Evolutionary conservation across 2,888 invertebrate genomes (phyloP).

Genomic region (Baccha elongata): DNA sequence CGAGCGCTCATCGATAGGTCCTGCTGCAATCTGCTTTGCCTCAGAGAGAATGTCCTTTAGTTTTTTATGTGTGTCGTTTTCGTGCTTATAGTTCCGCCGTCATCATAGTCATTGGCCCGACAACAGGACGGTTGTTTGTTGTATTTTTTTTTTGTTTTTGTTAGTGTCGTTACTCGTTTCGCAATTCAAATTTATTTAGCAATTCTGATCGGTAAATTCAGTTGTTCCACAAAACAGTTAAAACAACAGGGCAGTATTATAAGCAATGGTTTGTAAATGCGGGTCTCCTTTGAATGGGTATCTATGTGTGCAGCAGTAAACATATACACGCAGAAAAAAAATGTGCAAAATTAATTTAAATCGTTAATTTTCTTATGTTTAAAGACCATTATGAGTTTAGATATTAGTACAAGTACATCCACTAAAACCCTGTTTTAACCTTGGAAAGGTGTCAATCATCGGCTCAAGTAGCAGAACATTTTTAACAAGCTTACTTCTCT

Average conservation of each 20-base stretch:
- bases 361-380: too few species aligned
- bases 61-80: conserved; percentile 11
- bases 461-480: too few species aligned
- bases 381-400: too few species aligned
- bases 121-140: conserved; percentile 36
- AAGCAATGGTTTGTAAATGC: conserved; percentile 4
- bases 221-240: conserved; percentile 53
- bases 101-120: neutral
- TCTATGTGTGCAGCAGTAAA: too few species aligned
- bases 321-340: too few species aligned
- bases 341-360: too few species aligned
- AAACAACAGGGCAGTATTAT: conserved; percentile 26
- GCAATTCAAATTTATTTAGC: conserved; percentile 71
- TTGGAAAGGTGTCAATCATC: too few species aligned
- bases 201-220: conserved; percentile 71
- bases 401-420: too few species aligned
- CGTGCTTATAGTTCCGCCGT: conserved; percentile 1
- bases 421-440: too few species aligned
- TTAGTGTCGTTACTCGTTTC: conserved; percentile 55
- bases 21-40: neutral
- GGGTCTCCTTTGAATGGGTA: neutral
- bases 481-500: too few species aligned
- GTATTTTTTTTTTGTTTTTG: conserved; percentile 42
- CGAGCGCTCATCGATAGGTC: conserved; percentile 28
- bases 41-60: conserved; percentile 11